Conservation (phyloP, 2,888 invertebrate genomes). For the Amblyjoppa proteus region DNA sequence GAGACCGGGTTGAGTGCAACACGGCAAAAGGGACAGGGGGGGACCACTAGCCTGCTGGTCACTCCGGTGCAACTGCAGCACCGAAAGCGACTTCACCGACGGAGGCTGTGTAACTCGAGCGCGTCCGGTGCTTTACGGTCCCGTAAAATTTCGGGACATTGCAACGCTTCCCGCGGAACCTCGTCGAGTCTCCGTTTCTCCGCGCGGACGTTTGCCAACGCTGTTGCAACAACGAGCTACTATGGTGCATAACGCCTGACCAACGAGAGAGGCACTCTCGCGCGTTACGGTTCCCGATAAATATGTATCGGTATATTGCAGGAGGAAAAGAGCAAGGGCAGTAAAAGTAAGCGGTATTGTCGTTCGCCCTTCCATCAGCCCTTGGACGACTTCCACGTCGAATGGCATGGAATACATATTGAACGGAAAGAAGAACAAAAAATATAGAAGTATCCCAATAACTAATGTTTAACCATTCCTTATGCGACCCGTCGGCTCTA, state of each 20-base stretch:
- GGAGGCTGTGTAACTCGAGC: constrained; percentile 46
- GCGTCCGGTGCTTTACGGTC: constrained; percentile 65
- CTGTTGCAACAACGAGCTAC: constrained; percentile 23
- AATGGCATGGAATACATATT: neutral
- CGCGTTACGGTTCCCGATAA: constrained; percentile 42
- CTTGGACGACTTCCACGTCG: neutral
- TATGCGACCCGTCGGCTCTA: neutral
- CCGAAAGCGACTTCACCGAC: constrained; percentile 21
- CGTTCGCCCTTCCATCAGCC: neutral
- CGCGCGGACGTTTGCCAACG: neutral
- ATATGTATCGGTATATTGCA: constrained; percentile 36
- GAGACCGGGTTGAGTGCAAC: constrained; percentile 49
- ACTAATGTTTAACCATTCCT: neutral
- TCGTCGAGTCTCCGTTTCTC: neutral
- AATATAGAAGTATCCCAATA: neutral
- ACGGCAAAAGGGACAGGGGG: constrained; percentile 29
- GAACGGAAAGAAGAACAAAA: neutral
- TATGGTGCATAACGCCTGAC: constrained; percentile 6
- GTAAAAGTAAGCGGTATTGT: neutral
- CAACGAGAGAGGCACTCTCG: constrained; percentile 37
- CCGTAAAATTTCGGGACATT: constrained; percentile 69
- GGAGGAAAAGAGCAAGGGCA: neutral
- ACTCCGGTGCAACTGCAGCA: constrained; percentile 14
- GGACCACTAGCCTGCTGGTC: constrained; percentile 35
- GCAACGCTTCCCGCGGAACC: constrained; percentile 57